Percentiles rank a stretch among this genome's conserved stretches.
These are phyloP conservation scores for Chironomus riparius DNA, from an alignment of 2,888 invertebrate species.

Conservation along the genomic window DNA sequence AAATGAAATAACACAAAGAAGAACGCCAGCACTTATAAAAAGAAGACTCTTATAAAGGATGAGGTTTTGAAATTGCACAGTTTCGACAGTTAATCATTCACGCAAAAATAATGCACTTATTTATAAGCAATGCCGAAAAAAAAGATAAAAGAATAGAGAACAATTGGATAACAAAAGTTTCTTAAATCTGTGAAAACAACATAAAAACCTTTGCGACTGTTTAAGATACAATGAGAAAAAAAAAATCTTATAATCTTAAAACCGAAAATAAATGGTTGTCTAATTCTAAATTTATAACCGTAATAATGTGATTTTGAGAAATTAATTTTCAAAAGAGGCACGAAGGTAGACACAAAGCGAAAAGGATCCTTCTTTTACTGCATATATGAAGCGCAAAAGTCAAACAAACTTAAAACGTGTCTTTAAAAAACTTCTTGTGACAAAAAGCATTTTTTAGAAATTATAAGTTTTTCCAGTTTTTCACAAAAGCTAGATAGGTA, in stretches of 20 bases:
- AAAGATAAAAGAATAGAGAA: neutral
- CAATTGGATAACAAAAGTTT: neutral
- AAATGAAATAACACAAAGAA: neutral
- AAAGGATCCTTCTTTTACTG: neutral
- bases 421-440: no score
- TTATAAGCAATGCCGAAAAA: conserved; percentile 3
- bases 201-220: neutral
- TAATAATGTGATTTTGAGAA: conserved; percentile 19
- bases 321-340: conserved; percentile 17
- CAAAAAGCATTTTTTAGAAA: no score
- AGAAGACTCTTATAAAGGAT: neutral
- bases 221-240: neutral
- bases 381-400: neutral
- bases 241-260: neutral
- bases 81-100: conserved; percentile 16
- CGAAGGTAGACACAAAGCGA: neutral
- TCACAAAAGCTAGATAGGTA: no score
- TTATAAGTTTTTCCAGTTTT: no score
- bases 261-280: conserved; percentile 13
- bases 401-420: neutral
- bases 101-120: conserved; percentile 25
- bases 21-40: neutral
- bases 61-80: neutral
- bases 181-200: neutral
- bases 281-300: conserved; percentile 17